Evolutionary conservation across 23 tunicate genomes (phyloP).

Genomic region (Trididemnum miniatum): DNA sequence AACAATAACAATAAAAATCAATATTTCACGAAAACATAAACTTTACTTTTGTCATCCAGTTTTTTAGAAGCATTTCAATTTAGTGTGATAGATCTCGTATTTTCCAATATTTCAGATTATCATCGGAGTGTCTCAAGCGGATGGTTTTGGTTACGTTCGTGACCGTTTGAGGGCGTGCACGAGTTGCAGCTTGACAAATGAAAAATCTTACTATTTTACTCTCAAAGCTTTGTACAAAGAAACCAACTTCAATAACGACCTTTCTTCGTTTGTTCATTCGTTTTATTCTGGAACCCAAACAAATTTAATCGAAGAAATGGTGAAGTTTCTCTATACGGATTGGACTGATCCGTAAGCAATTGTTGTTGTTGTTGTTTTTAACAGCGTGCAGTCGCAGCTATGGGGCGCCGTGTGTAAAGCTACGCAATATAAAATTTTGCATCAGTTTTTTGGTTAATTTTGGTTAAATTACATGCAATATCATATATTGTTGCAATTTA

Average conservation of each 20-base stretch:
- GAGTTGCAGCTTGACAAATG: background rate
- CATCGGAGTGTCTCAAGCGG: conserved; percentile 79
- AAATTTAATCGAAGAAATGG: conserved; percentile 24
- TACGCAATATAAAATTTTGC: no score
- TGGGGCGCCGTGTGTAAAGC: no score
- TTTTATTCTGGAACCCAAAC: conserved; percentile 30
- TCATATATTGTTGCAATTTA: no score
- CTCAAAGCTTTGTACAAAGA: conserved; percentile 25
- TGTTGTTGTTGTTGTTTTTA: no score
- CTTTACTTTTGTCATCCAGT: no score
- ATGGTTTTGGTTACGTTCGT: conserved; percentile 78
- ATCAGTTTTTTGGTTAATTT: no score
- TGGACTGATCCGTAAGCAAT: conserved; percentile 34
- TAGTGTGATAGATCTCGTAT: no score
- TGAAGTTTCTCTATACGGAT: conserved; percentile 78
- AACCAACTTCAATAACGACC: conserved; percentile 49
- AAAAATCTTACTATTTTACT: background rate
- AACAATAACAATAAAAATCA: no score
- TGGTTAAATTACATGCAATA: no score
- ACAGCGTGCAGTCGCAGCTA: no score
- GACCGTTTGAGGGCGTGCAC: conserved; percentile 31
- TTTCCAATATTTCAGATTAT: conserved; percentile 50
- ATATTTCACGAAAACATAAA: no score
- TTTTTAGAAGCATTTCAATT: no score
- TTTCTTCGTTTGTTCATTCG: conserved; percentile 45